These are phyloP conservation scores for Junonia oenone DNA, from an alignment of 2,888 invertebrate genomes.

Conservation along the genomic window DNA sequence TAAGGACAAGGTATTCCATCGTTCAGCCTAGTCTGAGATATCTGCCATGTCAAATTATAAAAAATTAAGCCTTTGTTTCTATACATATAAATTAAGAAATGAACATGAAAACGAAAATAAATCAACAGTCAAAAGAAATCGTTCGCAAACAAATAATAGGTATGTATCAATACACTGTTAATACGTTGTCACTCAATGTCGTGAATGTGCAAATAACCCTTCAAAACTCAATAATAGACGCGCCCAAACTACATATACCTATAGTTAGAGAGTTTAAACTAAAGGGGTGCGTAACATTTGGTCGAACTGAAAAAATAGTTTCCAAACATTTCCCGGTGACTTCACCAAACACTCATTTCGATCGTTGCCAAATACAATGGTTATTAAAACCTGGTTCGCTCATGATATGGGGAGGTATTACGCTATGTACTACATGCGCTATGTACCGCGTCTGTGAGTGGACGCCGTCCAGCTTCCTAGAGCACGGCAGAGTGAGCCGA, in stretches of 20 bases:
- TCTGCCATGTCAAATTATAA: too few relatives aligned
- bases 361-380: slow-evolving; percentile 78
- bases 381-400: slow-evolving; percentile 72
- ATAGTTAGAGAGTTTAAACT: slow-evolving; percentile 21
- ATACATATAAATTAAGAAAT: too few relatives aligned
- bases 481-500: slow-evolving; percentile 59
- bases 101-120: too few relatives aligned
- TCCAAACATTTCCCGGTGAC: slow-evolving; percentile 55
- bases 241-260: background rate
- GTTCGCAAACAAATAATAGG: background rate
- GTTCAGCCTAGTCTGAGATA: too few relatives aligned
- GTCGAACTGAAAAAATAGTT: slow-evolving; percentile 48
- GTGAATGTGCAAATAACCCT: background rate
- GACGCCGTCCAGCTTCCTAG: slow-evolving; percentile 69
- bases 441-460: slow-evolving; percentile 51
- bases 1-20: too few relatives aligned
- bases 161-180: background rate
- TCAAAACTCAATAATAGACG: slow-evolving; percentile 4
- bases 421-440: slow-evolving; percentile 34
- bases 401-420: slow-evolving; percentile 56
- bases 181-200: background rate
- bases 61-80: too few relatives aligned
- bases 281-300: slow-evolving; percentile 38
- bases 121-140: background rate
- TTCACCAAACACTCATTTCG: slow-evolving; percentile 71